These are phyloP conservation scores for Fissipunctia ypsillon DNA, from an alignment of 2,888 invertebrate genomes.

Conservation along the genomic window DNA sequence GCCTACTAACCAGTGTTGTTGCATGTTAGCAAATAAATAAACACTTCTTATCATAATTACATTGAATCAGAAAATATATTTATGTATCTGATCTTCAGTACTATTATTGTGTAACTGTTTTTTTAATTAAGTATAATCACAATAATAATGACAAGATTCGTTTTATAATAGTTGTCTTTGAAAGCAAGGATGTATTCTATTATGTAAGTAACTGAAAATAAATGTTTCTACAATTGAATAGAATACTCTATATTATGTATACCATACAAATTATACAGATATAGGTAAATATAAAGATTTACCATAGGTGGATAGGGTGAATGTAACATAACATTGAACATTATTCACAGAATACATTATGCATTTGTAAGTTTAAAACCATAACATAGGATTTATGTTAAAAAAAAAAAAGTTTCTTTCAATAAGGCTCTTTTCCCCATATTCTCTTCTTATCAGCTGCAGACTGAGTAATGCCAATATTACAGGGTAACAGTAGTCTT, in stretches of 20 bases:
- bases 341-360: not conserved
- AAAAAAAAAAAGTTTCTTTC: not conserved
- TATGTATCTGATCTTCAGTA: not conserved
- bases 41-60: not conserved
- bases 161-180: conserved; percentile 11
- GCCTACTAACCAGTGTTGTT: no score
- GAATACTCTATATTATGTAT: no score
- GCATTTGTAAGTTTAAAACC: not conserved
- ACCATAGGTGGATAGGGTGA: no score
- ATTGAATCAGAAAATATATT: conserved; percentile 18
- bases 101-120: conserved; percentile 3
- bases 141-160: conserved; percentile 19
- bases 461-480: not conserved
- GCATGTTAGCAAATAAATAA: no score
- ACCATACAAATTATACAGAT: no score
- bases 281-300: no score
- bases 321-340: not conserved
- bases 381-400: not conserved
- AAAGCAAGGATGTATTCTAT: not conserved
- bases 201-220: conserved; percentile 6
- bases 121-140: not conserved
- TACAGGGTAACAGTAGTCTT: not conserved
- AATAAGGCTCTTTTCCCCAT: not conserved
- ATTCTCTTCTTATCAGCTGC: not conserved
- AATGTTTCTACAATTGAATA: not conserved